These are phyloP conservation scores for Busseola fusca DNA, from an alignment of 2,888 invertebrate genomes.

Conservation along the genomic window DNA sequence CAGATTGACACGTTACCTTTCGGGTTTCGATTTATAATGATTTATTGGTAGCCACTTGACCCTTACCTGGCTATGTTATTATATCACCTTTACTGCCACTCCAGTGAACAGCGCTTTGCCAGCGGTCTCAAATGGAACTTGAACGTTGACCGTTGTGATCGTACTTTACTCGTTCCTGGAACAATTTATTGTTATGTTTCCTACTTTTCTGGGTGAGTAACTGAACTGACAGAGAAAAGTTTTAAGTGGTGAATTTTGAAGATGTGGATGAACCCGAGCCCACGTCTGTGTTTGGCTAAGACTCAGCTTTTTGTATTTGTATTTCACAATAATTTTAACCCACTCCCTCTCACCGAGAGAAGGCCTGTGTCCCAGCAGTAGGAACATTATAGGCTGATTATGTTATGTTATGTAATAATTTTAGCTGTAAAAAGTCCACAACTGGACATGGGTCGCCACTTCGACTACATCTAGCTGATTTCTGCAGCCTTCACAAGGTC, in stretches of 20 bases:
- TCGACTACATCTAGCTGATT: not conserved
- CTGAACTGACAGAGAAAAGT: not conserved
- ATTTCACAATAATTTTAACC: no score
- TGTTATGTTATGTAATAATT: no score
- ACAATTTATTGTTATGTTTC: conserved; percentile 28
- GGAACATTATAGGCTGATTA: no score
- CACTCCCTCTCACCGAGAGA: no score
- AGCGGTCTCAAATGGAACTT: conserved; percentile 38
- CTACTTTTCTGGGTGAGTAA: not conserved
- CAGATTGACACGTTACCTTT: conserved; percentile 35
- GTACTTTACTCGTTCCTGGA: conserved; percentile 19
- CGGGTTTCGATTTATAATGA: conserved; percentile 27
- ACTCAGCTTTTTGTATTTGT: not conserved
- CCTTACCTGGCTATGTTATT: conserved; percentile 40
- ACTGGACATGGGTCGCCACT: not conserved
- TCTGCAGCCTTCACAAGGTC: not conserved
- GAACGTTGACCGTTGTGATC: conserved; percentile 28
- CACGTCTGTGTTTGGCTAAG: no score
- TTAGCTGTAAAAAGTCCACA: no score
- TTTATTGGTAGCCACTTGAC: conserved; percentile 41
- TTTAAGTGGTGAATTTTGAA: not conserved
- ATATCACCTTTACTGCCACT: conserved; percentile 55
- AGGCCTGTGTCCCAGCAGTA: no score
- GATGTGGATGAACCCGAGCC: not conserved
- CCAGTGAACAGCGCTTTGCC: conserved; percentile 24